These are phyloP conservation scores for Artibeus jamaicensis DNA, from an alignment of 2,797 vertebrate genomes.

Conservation along the genomic window DNA sequence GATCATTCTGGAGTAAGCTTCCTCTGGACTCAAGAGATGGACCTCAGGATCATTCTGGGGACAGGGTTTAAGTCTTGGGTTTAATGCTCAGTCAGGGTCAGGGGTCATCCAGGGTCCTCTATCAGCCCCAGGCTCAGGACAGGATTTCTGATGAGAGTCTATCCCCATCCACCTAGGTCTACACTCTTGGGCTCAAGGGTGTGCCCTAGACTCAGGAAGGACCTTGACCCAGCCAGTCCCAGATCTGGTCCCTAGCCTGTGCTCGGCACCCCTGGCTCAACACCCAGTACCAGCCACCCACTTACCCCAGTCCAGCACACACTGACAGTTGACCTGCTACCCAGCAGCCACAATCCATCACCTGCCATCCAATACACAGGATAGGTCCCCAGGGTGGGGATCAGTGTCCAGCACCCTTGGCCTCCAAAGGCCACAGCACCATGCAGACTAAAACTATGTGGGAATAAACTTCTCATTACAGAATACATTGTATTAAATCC, in stretches of 20 bases:
- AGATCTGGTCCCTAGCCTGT: neutral
- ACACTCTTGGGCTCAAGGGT: neutral
- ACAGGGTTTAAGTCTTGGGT: neutral
- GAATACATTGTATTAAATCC: neutral
- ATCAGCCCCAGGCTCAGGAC: neutral
- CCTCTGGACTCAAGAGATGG: neutral
- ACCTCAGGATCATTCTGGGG: neutral
- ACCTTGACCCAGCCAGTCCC: neutral
- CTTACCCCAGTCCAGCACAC: neutral
- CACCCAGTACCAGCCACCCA: neutral
- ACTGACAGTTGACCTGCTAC: neutral
- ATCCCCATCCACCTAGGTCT: neutral
- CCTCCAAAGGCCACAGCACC: neutral
- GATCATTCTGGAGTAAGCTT: neutral
- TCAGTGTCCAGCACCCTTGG: neutral
- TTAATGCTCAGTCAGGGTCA: neutral
- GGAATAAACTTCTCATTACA: conserved; percentile 37
- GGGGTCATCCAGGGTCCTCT: neutral
- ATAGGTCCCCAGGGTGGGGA: neutral
- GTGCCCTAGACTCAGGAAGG: neutral
- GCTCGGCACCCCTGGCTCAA: neutral
- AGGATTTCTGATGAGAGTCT: neutral
- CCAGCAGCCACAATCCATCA: rapidly evolving
- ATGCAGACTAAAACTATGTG: neutral
- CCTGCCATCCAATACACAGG: no score